Conservation (phyloP, 2,797 vertebrate genomes). For the Danio choprae region DNA sequence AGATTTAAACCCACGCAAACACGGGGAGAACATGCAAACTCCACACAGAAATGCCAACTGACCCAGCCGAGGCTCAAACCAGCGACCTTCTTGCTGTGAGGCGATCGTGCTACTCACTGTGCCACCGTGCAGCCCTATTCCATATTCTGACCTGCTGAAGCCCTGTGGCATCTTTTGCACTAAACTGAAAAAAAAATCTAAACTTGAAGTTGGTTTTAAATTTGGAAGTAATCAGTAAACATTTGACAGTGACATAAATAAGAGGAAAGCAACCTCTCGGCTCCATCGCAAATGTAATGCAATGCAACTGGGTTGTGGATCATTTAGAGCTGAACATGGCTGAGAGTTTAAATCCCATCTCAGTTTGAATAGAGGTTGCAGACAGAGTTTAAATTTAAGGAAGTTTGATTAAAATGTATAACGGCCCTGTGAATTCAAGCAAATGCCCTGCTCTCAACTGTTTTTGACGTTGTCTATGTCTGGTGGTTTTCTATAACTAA, state of each 20-base stretch:
- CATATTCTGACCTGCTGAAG: background rate
- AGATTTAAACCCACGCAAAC: no score
- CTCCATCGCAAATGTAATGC: background rate
- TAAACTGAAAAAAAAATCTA: background rate
- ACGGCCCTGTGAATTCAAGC: background rate
- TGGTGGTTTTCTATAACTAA: conserved; percentile 1
- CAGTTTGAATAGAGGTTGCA: background rate
- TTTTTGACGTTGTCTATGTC: background rate
- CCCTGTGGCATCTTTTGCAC: conserved; percentile 4
- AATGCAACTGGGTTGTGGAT: background rate
- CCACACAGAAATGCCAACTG: no score
- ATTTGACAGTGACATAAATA: conserved; percentile 27
- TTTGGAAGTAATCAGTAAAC: conserved; percentile 1
- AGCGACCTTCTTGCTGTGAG: no score
- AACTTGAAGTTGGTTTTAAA: background rate
- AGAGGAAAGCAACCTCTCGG: background rate
- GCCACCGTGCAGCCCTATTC: no score
- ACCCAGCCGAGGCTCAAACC: no score
- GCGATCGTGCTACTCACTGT: no score
- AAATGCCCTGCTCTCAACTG: background rate
- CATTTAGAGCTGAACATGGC: background rate
- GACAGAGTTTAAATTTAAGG: background rate
- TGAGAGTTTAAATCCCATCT: background rate
- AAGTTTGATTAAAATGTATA: conserved; percentile 1
- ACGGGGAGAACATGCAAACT: no score